Evolutionary conservation across 2,797 vertebrate species (phyloP).

Genomic region (Percopsis omiscomaycus): DNA sequence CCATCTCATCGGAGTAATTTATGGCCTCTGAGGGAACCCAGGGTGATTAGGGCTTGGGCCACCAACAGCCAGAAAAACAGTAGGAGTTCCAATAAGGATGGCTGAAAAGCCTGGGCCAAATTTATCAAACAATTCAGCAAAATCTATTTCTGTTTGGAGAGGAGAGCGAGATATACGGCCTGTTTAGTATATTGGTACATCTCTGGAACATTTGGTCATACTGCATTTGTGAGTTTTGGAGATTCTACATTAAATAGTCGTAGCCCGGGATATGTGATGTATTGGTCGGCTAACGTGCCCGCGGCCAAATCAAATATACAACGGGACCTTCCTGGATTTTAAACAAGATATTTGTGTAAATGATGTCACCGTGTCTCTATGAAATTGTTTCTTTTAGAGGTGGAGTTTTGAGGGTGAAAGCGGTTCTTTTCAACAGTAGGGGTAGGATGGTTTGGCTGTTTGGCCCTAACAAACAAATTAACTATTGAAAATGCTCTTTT

Average conservation of each 20-base stretch:
- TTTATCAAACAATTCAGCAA: constrained; percentile 92
- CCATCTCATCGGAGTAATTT: constrained; percentile 97
- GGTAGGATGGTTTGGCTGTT: constrained; percentile 23
- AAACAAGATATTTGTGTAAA: constrained; percentile 92
- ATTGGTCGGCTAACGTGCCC: constrained; percentile 80
- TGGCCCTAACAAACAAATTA: constrained; percentile 50
- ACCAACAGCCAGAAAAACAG: constrained; percentile 99
- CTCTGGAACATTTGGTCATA: constrained; percentile 89
- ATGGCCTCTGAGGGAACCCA: constrained; percentile 93
- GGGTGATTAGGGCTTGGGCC: constrained; percentile 97
- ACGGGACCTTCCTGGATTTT: constrained; percentile 87
- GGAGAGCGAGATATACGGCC: constrained; percentile 89
- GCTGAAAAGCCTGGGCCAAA: constrained; percentile 95
- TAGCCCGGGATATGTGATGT: constrained; percentile 90
- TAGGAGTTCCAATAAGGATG: constrained; percentile 94
- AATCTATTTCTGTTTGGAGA: constrained; percentile 98
- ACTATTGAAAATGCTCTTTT: constrained; percentile 51
- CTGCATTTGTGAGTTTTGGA: constrained; percentile 98
- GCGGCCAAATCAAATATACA: constrained; percentile 99
- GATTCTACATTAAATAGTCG: constrained; percentile 96
- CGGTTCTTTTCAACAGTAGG: constrained; percentile 49
- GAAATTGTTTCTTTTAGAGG: constrained; percentile 73
- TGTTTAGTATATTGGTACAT: constrained; percentile 89
- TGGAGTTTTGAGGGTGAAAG: constrained; percentile 64
- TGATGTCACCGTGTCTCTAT: constrained; percentile 86